Base-by-base conservation (phyloP, 1,140 invertebrate genomes). In the Drosophila leontia region DNA sequence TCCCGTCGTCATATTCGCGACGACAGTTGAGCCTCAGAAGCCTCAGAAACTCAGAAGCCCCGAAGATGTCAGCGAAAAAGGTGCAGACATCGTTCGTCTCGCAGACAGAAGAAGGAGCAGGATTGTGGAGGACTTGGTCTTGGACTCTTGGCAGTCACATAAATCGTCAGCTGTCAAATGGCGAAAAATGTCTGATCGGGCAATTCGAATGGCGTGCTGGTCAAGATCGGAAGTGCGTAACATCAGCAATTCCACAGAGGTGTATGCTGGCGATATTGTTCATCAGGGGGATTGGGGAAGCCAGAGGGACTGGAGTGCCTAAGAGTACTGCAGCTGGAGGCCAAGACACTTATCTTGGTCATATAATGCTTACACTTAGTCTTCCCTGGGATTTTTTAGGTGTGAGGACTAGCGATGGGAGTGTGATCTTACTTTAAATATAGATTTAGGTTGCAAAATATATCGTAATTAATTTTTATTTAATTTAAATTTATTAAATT, bases 151-250 rank as follows among this genome's bases (percentile, higher is more conserved):
- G 68, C 75, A 91, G 83, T 63, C 83, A 91, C 87, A 91, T 91
- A 91, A 91, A 91, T 91, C 87, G 83, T 91, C 88, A 91, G 81
- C 87, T 91, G 87, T 91, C 87, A 91, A 88, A 90, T 79, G 85
- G 85, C 67, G 59, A 90, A 85, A 79, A 87, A 87, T 82, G 84
- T 75, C 75, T 68, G 78, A 61, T 61, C 51, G 51, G 58, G 65
- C 65, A 45, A 76, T 68, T 65, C 55, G 44, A 57, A 67, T 64
- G 78, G 75, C 67, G 82, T 83, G 83, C 65, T 77, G 80, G 78
- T 65, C 68, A 78, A 63, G 84, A 87, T 87, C 84, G 84, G 85
- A 87, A 87, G 84, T 87, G 84, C 84, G 84, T 87, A 87, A 72
- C 78, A 75, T 77, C 72, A 60, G 67, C 63, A 55, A 70, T 56